Percentiles rank a stretch among this genome's conserved stretches.
phyloP scores from a whole-genome alignment of 2,888 invertebrate genomes.

The Linyphia triangularis region DNA sequence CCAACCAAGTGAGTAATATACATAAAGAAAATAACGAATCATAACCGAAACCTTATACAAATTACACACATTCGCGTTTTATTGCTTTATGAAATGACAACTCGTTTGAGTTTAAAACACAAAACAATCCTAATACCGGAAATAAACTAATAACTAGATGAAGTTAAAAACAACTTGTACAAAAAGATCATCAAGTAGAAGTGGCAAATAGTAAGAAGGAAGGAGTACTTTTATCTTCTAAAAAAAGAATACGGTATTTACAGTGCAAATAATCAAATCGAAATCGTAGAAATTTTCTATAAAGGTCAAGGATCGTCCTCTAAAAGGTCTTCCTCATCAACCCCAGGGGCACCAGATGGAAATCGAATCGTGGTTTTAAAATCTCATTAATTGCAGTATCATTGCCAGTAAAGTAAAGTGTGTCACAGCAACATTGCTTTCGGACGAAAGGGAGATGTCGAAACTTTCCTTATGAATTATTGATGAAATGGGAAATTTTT shows the following conservation, averaged over 20 bases:
- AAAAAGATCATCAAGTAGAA: no score
- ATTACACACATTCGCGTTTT: no score
- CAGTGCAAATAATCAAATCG: constrained; percentile 17
- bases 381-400: not conserved
- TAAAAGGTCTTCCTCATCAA: constrained; percentile 35
- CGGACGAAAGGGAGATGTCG: not conserved
- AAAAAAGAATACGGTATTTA: constrained; percentile 55
- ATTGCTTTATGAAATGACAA: no score
- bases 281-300: constrained; percentile 54
- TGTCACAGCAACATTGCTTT: constrained; percentile 19
- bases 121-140: no score
- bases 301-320: constrained; percentile 67
- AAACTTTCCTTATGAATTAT: constrained; percentile 11
- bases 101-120: no score
- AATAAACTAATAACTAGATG: no score
- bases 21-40: no score
- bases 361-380: constrained; percentile 34
- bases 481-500: not conserved
- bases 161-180: no score
- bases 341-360: constrained; percentile 6
- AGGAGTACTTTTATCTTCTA: not conserved
- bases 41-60: no score
- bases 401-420: constrained; percentile 6
- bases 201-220: not conserved
- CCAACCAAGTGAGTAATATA: no score